These are phyloP conservation scores for Callionymus lyra DNA, from an alignment of 2,113 vertebrate genomes.

Conservation along the genomic window DNA sequence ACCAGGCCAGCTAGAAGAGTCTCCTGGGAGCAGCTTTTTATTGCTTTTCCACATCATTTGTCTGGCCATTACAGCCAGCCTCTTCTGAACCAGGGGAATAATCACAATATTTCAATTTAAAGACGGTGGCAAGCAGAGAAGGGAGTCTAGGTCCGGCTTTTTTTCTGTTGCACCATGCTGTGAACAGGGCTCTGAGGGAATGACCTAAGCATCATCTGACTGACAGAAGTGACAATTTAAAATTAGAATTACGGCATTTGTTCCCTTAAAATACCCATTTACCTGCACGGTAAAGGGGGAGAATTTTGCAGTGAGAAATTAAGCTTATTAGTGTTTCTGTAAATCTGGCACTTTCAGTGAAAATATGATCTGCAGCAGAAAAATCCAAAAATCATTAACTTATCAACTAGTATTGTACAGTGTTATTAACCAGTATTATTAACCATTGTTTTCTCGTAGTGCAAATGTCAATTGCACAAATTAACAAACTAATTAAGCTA, in stretches of 20 bases:
- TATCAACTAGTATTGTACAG: too few relatives aligned
- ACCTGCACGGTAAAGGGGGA: not conserved
- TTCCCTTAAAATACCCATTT: not conserved
- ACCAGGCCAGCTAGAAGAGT: slow-evolving; percentile 42
- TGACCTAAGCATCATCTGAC: too few relatives aligned
- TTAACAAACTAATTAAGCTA: too few relatives aligned
- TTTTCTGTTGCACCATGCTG: slow-evolving; percentile 31
- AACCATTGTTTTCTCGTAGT: too few relatives aligned
- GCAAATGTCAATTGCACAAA: too few relatives aligned
- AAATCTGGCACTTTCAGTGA: too few relatives aligned
- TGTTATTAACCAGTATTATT: too few relatives aligned
- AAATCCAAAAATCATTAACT: too few relatives aligned
- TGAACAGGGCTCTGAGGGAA: slow-evolving; percentile 21
- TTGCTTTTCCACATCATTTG: slow-evolving; percentile 66
- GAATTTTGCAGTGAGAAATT: too few relatives aligned
- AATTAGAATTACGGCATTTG: slow-evolving; percentile 8
- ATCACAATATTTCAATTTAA: slow-evolving; percentile 63
- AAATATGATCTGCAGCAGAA: too few relatives aligned
- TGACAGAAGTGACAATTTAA: slow-evolving; percentile 16
- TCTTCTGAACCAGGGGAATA: slow-evolving; percentile 44
- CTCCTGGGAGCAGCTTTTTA: slow-evolving; percentile 53
- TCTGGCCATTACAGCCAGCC: slow-evolving; percentile 56
- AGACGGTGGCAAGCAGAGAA: slow-evolving; percentile 23
- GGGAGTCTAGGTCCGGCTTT: slow-evolving; percentile 19
- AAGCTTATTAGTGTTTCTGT: too few relatives aligned